These are phyloP conservation scores for Diploscapter pachys DNA, from an alignment of 1,140 invertebrate species.

Conservation along the genomic window DNA sequence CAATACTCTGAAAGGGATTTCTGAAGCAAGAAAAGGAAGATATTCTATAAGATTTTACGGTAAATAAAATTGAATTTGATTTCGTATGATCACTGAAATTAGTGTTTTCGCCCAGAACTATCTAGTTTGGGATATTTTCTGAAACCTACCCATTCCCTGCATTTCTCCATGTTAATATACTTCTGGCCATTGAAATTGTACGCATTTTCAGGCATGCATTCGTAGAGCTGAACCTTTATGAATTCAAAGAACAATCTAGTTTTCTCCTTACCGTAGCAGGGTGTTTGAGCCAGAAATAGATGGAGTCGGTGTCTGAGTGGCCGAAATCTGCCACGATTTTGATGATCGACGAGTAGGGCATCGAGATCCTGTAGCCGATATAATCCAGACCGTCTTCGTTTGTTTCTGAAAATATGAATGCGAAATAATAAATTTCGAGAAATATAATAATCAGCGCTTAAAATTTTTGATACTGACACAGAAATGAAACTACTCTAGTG, in stretches of 20 bases:
- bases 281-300: conserved; percentile 31
- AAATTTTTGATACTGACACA: too few relatives aligned
- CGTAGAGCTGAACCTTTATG: conserved; percentile 22
- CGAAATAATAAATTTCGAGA: background rate
- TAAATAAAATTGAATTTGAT: background rate
- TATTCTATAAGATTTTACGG: background rate
- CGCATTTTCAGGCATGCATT: conserved; percentile 26
- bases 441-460: background rate
- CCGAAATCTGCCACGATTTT: conserved; percentile 23
- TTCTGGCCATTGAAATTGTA: background rate
- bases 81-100: background rate
- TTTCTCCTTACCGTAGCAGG: background rate
- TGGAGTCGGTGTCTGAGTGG: background rate
- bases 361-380: conserved; percentile 23
- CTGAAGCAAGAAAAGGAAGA: background rate
- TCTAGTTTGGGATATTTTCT: background rate
- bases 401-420: background rate
- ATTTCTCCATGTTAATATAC: conserved; percentile 35
- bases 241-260: background rate
- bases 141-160: conserved; percentile 31
- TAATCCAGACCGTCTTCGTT: conserved; percentile 13
- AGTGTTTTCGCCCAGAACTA: background rate
- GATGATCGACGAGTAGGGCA: conserved; percentile 21
- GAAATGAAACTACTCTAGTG: conserved; percentile 1
- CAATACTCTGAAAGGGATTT: background rate